Conservation (phyloP, 2,888 invertebrate genomes). For the Phasia obesa region DNA sequence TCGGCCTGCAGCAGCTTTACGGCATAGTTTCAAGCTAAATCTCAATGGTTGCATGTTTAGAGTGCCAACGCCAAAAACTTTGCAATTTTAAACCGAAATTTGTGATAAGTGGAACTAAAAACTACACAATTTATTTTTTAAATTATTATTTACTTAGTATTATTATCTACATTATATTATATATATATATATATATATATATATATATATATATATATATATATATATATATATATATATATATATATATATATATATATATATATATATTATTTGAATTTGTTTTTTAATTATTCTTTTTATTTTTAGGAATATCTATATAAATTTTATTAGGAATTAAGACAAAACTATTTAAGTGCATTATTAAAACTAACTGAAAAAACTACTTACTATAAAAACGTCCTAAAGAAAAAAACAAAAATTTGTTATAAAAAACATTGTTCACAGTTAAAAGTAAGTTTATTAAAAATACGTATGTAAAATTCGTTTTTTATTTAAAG, state of each 20-base stretch:
- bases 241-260: too few species aligned
- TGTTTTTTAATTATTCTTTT: conserved; percentile 63
- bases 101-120: not conserved
- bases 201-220: too few species aligned
- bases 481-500: conserved; percentile 38
- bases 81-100: not conserved
- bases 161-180: not conserved
- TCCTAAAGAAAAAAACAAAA: conserved; percentile 64
- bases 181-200: too few species aligned
- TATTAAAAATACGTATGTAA: conserved; percentile 18
- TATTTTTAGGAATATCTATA: conserved; percentile 79
- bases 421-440: conserved; percentile 53
- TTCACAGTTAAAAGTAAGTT: conserved; percentile 62
- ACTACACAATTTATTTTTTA: not conserved
- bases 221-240: too few species aligned
- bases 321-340: conserved; percentile 80
- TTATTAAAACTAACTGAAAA: conserved; percentile 57
- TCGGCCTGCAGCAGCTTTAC: too few species aligned
- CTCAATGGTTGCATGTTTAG: too few species aligned
- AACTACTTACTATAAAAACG: conserved; percentile 60
- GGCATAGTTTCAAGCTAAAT: too few species aligned
- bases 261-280: conserved; percentile 39
- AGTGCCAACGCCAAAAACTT: too few species aligned
- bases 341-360: conserved; percentile 69
- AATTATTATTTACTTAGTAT: not conserved